Base-by-base conservation (phyloP, 2,888 invertebrate genomes). In the Phortica magna region DNA sequence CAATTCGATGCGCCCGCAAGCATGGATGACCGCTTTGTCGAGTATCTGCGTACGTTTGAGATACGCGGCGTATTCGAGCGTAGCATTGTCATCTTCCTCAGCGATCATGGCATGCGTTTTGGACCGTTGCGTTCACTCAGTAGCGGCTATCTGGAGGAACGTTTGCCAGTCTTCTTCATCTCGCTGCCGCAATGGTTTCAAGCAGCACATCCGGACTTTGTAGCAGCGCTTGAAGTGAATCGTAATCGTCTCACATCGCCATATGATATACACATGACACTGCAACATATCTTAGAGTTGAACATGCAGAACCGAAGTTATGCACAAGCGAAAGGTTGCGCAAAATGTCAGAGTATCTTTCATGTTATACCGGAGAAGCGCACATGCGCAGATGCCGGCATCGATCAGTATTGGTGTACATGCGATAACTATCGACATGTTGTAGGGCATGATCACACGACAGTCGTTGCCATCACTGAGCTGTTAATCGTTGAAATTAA, bases 101-200 rank as follows among this genome's bases (percentile, higher is more conserved):
- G 96, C 83, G 96, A 96, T 86, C 96, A 96, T 61, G 61, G 61
- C 31, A 22, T 61, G 12, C 31, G 31, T 61, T 61, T 31, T 61
- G 61, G 61, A 1, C 7, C 7, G 9, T 22, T 61, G 22, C 17
- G 96, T 14, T 92, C 93, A 68, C 93, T 94, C 5, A 92, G 94
- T 75, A 93, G 94, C 67, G 95, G 96, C 0, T 96, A 95, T 93
- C 94, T 95, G 81, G 96, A 96, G 84, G 95, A 96, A 85, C 93
- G 96, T 19, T 87, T 96, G 82, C 96, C 96, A 0, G 94, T 94
- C 85, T 92, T 96, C 64, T 95, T 94, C 83, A 91, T 96, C 22
- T 94, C 94, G 91, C 79, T 95, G 42, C 96, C 96, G 0, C 89
- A 92, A 42, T 93, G 93, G 92, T 95, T 95, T 83, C 93, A 93